Percentiles rank a stretch among this genome's conserved stretches.
Evolutionary conservation across 2,113 vertebrate species (phyloP).

Genomic region (Pimephales promelas): DNA sequence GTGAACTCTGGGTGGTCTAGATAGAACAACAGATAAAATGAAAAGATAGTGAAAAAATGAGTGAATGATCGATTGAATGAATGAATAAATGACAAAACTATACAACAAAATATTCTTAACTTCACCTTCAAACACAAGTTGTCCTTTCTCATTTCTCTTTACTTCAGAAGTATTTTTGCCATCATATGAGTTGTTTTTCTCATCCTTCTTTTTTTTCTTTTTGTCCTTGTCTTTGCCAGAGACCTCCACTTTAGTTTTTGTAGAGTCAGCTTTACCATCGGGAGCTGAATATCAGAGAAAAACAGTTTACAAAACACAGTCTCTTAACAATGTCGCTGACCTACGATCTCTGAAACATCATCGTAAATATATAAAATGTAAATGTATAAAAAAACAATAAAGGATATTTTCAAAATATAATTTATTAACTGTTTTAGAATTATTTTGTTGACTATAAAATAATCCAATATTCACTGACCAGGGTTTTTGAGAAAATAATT

Average conservation of each 20-base stretch:
- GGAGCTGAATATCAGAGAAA: slow-evolving; percentile 14
- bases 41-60: not conserved
- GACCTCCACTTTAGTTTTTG: slow-evolving; percentile 8
- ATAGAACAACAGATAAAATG: not conserved
- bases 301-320: not conserved
- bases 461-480: not conserved
- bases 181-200: not conserved
- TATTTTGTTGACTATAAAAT: too few species aligned
- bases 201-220: not conserved
- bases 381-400: too few species aligned
- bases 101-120: not conserved
- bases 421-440: too few species aligned
- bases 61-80: not conserved
- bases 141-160: slow-evolving; percentile 50
- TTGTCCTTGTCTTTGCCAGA: not conserved
- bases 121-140: slow-evolving; percentile 55
- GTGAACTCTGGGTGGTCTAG: slow-evolving; percentile 49
- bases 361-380: too few species aligned
- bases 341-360: not conserved
- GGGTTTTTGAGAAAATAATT: not conserved
- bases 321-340: not conserved
- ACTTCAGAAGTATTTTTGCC: not conserved
- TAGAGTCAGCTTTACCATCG: not conserved
- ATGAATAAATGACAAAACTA: not conserved
- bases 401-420: not conserved